A percentile compares a stretch with the other conserved stretches of the same genome.
phyloP scores from a whole-genome alignment of 2,113 vertebrate genomes.

The Catharus minimus region DNA sequence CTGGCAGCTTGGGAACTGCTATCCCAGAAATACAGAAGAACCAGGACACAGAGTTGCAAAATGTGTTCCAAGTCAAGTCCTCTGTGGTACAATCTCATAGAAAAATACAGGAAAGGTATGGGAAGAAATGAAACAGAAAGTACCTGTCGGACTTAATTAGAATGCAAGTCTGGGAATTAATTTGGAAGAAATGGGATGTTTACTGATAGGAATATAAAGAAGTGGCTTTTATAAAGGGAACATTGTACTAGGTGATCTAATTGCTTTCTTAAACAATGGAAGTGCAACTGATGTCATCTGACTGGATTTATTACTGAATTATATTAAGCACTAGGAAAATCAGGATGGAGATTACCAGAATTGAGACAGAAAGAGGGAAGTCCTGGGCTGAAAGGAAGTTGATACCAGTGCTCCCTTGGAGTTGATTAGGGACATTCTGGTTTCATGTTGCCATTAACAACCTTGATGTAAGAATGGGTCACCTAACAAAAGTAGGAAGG shows the following conservation, averaged over 20 bases:
- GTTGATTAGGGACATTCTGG: not conserved
- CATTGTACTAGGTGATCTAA: not conserved
- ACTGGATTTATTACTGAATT: not conserved
- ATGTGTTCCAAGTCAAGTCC: not conserved
- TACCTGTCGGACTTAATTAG: not conserved
- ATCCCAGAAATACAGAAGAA: not conserved
- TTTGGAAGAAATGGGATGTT: not conserved
- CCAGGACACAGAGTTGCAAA: not conserved
- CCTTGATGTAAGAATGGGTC: not conserved
- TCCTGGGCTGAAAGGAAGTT: not conserved
- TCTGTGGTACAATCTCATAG: not conserved
- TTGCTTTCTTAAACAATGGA: not conserved
- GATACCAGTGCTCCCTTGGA: not conserved
- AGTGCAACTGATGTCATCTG: not conserved
- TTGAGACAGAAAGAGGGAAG: not conserved
- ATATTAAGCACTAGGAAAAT: not conserved
- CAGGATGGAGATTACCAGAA: not conserved
- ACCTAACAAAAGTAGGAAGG: not conserved
- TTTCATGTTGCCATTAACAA: not conserved
- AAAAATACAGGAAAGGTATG: not conserved
- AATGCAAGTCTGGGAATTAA: not conserved
- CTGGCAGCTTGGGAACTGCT: not conserved
- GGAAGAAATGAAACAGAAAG: not conserved
- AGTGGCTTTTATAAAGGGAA: not conserved
- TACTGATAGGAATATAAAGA: not conserved